Evolutionary conservation across 1,140 invertebrate genomes (phyloP).

Genomic region (Scaptomyza graminum): DNA sequence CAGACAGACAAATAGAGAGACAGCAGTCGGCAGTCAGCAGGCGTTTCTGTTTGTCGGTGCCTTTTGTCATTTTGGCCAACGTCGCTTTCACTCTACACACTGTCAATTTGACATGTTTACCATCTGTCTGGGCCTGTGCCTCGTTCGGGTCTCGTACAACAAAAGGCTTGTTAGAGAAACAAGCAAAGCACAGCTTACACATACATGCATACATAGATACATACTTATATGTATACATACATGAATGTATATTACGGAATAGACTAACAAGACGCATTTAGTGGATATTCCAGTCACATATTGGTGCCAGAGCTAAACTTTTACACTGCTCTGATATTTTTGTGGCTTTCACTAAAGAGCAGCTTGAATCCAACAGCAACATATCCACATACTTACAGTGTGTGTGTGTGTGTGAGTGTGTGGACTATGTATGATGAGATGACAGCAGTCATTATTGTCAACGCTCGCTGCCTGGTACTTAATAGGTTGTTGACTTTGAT

Average conservation of each 20-base stretch:
- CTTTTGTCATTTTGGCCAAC: slow-evolving; percentile 66
- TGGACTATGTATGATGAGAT: slow-evolving; percentile 56
- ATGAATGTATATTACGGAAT: neutral
- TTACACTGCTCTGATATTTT: slow-evolving; percentile 54
- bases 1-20: slow-evolving; percentile 2
- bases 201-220: neutral
- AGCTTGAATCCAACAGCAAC: slow-evolving; percentile 20
- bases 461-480: slow-evolving; percentile 55
- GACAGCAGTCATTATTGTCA: slow-evolving; percentile 67
- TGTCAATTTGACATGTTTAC: slow-evolving; percentile 82
- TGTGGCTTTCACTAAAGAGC: slow-evolving; percentile 45
- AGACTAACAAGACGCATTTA: slow-evolving; percentile 43
- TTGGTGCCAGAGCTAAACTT: slow-evolving; percentile 45
- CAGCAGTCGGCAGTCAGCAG: slow-evolving; percentile 19
- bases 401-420: slow-evolving; percentile 5
- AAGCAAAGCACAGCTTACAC: slow-evolving; percentile 29
- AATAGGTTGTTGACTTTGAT: slow-evolving; percentile 65
- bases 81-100: slow-evolving; percentile 76
- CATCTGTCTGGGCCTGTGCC: slow-evolving; percentile 69
- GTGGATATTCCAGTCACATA: slow-evolving; percentile 2
- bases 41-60: slow-evolving; percentile 23
- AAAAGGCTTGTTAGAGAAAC: slow-evolving; percentile 64
- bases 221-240: neutral
- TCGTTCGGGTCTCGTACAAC: slow-evolving; percentile 60
- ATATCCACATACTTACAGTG: neutral